phyloP scores from a whole-genome alignment of 2,888 invertebrate species.

The Rotaria sp. region DNA sequence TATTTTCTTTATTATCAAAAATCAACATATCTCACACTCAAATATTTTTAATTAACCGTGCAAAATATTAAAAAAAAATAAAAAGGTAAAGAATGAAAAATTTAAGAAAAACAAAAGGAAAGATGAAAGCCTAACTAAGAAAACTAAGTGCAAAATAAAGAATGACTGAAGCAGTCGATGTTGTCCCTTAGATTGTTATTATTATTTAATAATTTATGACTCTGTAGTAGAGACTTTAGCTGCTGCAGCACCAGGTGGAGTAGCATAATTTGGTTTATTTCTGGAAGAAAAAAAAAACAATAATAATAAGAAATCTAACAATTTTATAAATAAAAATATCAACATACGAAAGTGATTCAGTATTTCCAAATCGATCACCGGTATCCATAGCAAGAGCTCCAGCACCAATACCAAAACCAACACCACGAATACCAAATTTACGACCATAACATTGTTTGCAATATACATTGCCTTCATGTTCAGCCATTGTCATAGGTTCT shows the following conservation, averaged over 20 bases:
- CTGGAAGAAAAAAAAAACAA: not conserved
- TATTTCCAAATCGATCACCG: conserved; percentile 39
- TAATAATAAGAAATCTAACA: too few relatives aligned
- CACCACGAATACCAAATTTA: conserved; percentile 37
- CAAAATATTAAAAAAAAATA: too few relatives aligned
- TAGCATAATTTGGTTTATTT: conserved; percentile 32
- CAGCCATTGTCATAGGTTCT: conserved; percentile 60
- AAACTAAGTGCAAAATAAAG: too few relatives aligned
- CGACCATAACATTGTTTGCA: conserved; percentile 77
- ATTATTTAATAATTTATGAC: too few relatives aligned
- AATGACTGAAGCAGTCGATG: too few relatives aligned
- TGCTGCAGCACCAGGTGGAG: conserved; percentile 5
- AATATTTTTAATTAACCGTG: too few relatives aligned
- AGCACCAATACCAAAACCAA: conserved; percentile 40
- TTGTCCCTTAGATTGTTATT: too few relatives aligned
- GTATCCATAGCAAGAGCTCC: conserved; percentile 36
- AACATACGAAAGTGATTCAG: conserved; percentile 16
- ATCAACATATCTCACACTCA: too few relatives aligned
- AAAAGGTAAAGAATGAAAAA: too few relatives aligned
- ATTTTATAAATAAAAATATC: not conserved
- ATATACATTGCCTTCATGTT: conserved; percentile 83
- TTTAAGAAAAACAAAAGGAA: too few relatives aligned
- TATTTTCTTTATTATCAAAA: too few relatives aligned
- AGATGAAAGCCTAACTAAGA: too few relatives aligned
- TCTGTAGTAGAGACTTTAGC: not conserved